These are phyloP conservation scores for Zelostemma sp. DNA, from an alignment of 1,140 invertebrate species.

Conservation along the genomic window DNA sequence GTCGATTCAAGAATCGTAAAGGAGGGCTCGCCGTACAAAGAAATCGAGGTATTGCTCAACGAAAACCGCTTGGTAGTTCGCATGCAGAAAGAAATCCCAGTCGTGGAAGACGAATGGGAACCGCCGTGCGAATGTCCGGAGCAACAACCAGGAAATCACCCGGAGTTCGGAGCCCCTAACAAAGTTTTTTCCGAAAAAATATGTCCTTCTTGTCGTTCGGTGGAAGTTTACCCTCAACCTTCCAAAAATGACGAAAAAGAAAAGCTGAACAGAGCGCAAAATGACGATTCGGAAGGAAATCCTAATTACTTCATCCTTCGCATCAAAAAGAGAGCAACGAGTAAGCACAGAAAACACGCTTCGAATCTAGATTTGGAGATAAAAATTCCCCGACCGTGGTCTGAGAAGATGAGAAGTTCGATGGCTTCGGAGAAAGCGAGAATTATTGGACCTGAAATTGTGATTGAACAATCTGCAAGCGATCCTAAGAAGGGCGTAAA, in stretches of 20 bases:
- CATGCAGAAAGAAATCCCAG: constrained; percentile 45
- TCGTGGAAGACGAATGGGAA: constrained; percentile 38
- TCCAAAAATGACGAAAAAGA: constrained; percentile 10
- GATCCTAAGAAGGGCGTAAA: not conserved
- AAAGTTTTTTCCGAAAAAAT: constrained; percentile 3
- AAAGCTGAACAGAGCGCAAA: constrained; percentile 12
- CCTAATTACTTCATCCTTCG: constrained; percentile 63
- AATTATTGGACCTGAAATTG: constrained; percentile 14
- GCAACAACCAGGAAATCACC: not conserved
- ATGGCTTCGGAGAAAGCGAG: constrained; percentile 3
- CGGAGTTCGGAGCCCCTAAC: not conserved
- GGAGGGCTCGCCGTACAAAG: constrained; percentile 56
- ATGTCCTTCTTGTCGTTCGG: constrained; percentile 21
- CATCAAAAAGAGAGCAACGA: constrained; percentile 48
- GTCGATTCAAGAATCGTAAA: constrained; percentile 51
- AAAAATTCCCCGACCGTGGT: constrained; percentile 59
- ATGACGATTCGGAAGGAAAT: constrained; percentile 53
- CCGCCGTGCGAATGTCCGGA: constrained; percentile 55
- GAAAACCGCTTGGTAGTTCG: constrained; percentile 59
- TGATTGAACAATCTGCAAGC: not conserved
- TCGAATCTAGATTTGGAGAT: constrained; percentile 58
- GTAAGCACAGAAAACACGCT: constrained; percentile 40
- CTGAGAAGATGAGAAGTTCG: constrained; percentile 16
- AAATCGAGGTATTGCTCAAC: constrained; percentile 60
- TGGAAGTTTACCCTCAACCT: constrained; percentile 50